Base-by-base conservation (phyloP, 2,888 invertebrate species). In the Anodontia alba region DNA sequence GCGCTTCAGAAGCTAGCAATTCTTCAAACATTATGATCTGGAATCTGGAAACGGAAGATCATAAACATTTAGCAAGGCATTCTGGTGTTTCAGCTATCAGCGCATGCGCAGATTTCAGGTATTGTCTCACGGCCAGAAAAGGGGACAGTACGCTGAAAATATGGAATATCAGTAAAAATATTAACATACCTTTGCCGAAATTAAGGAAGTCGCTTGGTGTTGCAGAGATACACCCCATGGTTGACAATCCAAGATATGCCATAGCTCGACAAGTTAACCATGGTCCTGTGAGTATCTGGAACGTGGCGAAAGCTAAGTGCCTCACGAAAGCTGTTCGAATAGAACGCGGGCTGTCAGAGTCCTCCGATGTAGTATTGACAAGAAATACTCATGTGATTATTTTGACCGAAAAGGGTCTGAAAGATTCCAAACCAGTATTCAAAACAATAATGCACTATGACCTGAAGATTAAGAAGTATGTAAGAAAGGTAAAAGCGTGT, bases 11-110 rank as follows among this genome's bases (percentile, higher is more conserved):
- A 67, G 86, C 83, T 33, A 89, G 67, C 46, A 89, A 90, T 66
- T 90, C 90, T 12, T 92, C 94, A 0, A 91, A 94, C 81, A 90
- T 94, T 23, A 92, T 92, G 20, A 86, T 93, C 1, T 94, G 94
- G 93, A 94, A 94, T 80, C 83, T 94, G 49, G 94, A 94, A 85
- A 94, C 94, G 0, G 93, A 94, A 78, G 94, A 93, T 72, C 94
- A 94, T 84, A 94, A 94, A 80, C 94, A 94, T 84, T 79, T 94
- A n/a, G 93, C 92, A 5, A 83, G 88, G 8, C 94, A 94, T 80
- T 84, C 92, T 42, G 88, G 90, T 0, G 87, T 91, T 20, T 90
- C 92, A 33, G 83, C 88, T 10, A 86, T 92, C 51, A 89, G 91
- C 20, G 92, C 93, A 23, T 91, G 92, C 74, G 82, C 88, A 1